Evolutionary conservation across 2,888 invertebrate species (phyloP).

Genomic region (Lasioglossum pauxillum): DNA sequence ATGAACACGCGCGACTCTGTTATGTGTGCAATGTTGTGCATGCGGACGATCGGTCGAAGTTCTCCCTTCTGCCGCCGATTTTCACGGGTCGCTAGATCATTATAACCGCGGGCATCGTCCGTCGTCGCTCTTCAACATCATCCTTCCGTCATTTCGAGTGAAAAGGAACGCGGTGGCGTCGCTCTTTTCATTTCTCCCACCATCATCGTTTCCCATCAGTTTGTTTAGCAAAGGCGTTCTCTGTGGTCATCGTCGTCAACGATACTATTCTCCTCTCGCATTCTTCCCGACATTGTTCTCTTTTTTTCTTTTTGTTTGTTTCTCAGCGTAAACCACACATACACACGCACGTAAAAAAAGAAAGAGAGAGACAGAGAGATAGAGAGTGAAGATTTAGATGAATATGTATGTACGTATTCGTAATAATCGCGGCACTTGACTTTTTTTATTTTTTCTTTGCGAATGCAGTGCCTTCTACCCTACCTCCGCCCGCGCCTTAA

Average conservation of each 20-base stretch:
- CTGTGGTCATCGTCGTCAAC: conserved; percentile 32
- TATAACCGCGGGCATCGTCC: background rate
- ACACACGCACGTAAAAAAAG: conserved; percentile 69
- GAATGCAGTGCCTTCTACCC: conserved; percentile 73
- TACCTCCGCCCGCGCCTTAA: conserved; percentile 68
- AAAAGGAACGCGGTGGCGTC: conserved; percentile 30
- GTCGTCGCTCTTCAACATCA: background rate
- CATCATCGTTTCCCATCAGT: background rate
- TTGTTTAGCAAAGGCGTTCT: conserved; percentile 31
- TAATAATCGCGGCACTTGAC: conserved; percentile 70
- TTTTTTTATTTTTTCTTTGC: conserved; percentile 45
- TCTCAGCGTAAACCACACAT: conserved; percentile 42
- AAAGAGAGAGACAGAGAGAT: conserved; percentile 66
- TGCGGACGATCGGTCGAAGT: conserved; percentile 26
- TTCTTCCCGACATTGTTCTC: background rate
- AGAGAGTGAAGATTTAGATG: conserved; percentile 74
- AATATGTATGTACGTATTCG: conserved; percentile 80
- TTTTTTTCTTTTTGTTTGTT: background rate
- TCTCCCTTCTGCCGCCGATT: background rate
- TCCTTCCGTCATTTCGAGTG: background rate
- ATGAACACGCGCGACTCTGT: conserved; percentile 26
- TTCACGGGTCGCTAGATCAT: background rate
- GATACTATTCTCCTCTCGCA: conserved; percentile 27
- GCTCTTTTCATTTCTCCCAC: background rate
- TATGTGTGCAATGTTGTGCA: conserved; percentile 21